Evolutionary conservation across 1,140 invertebrate genomes (phyloP).

Genomic region (Gryon sp.): DNA sequence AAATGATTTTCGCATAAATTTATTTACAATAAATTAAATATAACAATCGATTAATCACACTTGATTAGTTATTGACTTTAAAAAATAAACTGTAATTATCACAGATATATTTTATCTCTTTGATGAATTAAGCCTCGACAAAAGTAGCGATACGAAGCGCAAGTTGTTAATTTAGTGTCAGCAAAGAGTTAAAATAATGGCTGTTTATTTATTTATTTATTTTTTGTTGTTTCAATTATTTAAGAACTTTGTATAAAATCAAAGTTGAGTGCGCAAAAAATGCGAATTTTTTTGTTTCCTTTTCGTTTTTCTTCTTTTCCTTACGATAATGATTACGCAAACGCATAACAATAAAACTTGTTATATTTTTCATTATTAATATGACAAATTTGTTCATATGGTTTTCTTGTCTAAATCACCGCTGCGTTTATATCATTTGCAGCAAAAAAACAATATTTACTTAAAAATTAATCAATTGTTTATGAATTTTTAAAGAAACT

Average conservation of each 20-base stretch:
- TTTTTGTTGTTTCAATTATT: neutral
- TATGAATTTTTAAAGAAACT: conserved; percentile 45
- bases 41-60: conserved; percentile 9
- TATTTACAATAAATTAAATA: conserved; percentile 43
- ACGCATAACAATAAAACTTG: conserved; percentile 61
- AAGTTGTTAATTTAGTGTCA: neutral
- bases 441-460: conserved; percentile 21
- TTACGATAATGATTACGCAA: conserved; percentile 37
- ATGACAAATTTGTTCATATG: conserved; percentile 23
- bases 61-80: conserved; percentile 13
- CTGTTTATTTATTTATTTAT: conserved; percentile 3
- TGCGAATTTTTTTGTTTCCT: conserved; percentile 11
- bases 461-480: conserved; percentile 20
- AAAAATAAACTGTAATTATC: conserved; percentile 55
- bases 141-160: conserved; percentile 1
- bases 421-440: conserved; percentile 9
- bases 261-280: conserved; percentile 18
- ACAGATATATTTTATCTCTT: conserved; percentile 32
- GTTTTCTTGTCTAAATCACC: conserved; percentile 33
- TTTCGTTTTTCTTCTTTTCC: no score
- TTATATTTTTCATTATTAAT: conserved; percentile 42
- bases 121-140: conserved; percentile 5
- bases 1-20: neutral
- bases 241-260: conserved; percentile 21
- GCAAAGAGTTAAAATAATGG: conserved; percentile 31